Evolutionary conservation across 2,797 vertebrate species (phyloP).

Genomic region (Enteromius trimaculatus): DNA sequence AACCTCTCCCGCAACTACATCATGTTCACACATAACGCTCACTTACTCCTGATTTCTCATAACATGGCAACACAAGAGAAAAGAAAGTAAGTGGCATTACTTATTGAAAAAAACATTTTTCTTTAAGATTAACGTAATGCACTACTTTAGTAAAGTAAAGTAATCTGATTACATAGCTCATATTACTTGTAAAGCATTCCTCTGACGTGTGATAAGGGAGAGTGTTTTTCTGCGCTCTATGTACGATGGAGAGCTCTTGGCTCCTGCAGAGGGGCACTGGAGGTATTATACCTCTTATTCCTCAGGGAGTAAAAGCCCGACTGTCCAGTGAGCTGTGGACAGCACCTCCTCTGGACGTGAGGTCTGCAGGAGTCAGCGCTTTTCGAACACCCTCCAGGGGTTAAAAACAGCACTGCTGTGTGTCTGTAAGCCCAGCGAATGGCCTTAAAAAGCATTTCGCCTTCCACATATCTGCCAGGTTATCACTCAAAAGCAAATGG

Average conservation of each 20-base stretch:
- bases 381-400: not conserved
- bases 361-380: slow-evolving; percentile 21
- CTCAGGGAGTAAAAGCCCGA: not conserved
- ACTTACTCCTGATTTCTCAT: too few species aligned
- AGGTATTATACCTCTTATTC: not conserved
- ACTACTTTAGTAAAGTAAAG: too few species aligned
- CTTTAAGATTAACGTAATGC: too few species aligned
- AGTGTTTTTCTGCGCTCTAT: not conserved
- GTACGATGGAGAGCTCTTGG: not conserved
- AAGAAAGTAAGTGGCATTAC: too few species aligned
- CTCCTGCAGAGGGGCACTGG: not conserved
- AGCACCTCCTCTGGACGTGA: slow-evolving; percentile 14
- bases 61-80: too few species aligned
- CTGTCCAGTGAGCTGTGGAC: slow-evolving; percentile 17
- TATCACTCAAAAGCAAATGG: not conserved
- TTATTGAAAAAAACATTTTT: too few species aligned
- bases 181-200: too few species aligned
- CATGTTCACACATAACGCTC: too few species aligned
- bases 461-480: slow-evolving; percentile 5
- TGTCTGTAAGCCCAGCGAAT: not conserved
- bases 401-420: slow-evolving; percentile 7
- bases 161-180: too few species aligned
- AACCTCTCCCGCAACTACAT: too few species aligned
- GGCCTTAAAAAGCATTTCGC: not conserved
- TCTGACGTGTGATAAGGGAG: not conserved